Percentiles rank a stretch among this genome's conserved stretches.
These are phyloP conservation scores for Drusus annulatus DNA, from an alignment of 1,140 invertebrate species.

Conservation along the genomic window DNA sequence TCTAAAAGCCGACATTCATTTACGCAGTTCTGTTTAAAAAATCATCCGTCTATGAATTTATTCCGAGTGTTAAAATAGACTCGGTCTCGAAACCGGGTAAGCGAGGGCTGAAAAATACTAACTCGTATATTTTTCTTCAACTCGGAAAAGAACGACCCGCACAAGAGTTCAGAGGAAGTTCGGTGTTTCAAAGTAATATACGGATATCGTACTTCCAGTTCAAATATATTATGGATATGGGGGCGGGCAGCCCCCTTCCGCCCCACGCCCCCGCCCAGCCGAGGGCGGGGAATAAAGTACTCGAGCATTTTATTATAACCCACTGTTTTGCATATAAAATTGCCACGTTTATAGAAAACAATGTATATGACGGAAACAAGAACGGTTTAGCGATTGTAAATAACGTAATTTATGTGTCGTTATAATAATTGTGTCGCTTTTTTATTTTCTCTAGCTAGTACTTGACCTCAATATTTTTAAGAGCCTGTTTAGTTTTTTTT, in stretches of 20 bases:
- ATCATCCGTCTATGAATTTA: slow-evolving; percentile 6
- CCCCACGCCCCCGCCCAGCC: background rate
- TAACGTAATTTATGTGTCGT: background rate
- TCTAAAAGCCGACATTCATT: too few species aligned
- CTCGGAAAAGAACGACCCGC: slow-evolving; percentile 20
- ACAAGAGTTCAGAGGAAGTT: slow-evolving; percentile 46
- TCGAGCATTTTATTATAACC: slow-evolving; percentile 30
- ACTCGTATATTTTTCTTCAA: slow-evolving; percentile 8
- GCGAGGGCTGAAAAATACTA: background rate
- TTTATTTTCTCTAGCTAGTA: too few species aligned
- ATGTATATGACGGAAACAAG: slow-evolving; percentile 7
- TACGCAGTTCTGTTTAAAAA: background rate
- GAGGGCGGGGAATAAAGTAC: slow-evolving; percentile 3
- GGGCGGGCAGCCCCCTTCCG: background rate
- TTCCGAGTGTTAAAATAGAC: slow-evolving; percentile 1
- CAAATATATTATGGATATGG: slow-evolving; percentile 30
- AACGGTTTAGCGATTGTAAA: background rate
- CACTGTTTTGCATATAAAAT: slow-evolving; percentile 41
- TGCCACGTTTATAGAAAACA: slow-evolving; percentile 4
- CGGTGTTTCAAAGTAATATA: slow-evolving; percentile 47
- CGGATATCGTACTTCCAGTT: slow-evolving; percentile 34
- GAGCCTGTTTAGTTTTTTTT: too few species aligned
- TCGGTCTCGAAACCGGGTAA: background rate
- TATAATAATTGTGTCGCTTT: background rate
- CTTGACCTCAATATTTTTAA: too few species aligned